These are phyloP conservation scores for Rafetus swinhoei DNA, from an alignment of 2,113 vertebrate species.

Conservation along the genomic window DNA sequence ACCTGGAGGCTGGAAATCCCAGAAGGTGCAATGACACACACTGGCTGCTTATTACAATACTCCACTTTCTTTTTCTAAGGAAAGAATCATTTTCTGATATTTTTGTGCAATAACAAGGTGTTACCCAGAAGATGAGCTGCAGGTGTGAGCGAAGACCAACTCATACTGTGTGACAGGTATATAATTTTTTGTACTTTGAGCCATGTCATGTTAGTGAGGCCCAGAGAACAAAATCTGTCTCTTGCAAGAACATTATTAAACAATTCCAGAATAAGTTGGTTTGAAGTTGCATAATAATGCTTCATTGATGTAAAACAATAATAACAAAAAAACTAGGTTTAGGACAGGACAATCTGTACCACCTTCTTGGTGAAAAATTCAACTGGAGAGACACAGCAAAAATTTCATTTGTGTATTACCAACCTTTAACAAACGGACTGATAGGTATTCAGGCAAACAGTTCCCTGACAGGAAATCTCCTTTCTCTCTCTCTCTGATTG, in stretches of 20 bases:
- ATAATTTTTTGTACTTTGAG: background rate
- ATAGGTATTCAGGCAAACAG: background rate
- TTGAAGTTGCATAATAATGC: background rate
- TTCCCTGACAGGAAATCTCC: background rate
- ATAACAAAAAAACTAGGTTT: background rate
- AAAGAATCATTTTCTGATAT: background rate
- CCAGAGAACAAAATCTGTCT: background rate
- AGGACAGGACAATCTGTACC: background rate
- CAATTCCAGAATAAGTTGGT: background rate
- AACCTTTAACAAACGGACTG: background rate
- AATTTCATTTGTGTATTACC: background rate
- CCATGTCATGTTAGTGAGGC: background rate
- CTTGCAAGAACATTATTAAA: background rate
- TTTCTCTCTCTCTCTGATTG: background rate
- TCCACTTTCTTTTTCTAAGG: background rate
- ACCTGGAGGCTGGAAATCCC: background rate
- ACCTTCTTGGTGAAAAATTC: background rate
- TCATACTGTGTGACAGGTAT: background rate
- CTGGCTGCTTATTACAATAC: background rate
- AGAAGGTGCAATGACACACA: background rate
- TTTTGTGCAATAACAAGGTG: background rate
- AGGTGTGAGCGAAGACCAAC: background rate
- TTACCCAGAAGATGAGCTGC: background rate
- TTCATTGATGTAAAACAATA: background rate
- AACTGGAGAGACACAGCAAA: background rate